These are phyloP conservation scores for Erynnis tages DNA, from an alignment of 2,888 invertebrate genomes.

Conservation along the genomic window DNA sequence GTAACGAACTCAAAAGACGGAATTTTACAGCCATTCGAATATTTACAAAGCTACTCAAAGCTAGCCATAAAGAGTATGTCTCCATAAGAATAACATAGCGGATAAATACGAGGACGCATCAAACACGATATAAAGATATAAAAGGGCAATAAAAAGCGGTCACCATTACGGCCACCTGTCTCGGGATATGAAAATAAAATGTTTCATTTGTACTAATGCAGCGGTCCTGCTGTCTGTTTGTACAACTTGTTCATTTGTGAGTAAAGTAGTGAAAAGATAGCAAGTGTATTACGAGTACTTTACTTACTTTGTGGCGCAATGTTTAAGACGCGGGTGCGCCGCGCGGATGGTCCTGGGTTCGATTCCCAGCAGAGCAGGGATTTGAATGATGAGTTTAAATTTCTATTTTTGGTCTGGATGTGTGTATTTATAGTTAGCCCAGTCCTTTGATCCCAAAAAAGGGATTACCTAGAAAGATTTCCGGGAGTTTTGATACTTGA, in stretches of 20 bases:
- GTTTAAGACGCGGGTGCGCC: too few relatives aligned
- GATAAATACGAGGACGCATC: conserved; percentile 37
- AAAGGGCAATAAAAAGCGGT: conserved; percentile 45
- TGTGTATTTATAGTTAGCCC: too few relatives aligned
- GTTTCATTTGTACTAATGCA: conserved; percentile 42
- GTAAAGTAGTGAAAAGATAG: too few relatives aligned
- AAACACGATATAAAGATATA: conserved; percentile 42
- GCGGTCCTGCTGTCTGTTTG: conserved; percentile 11
- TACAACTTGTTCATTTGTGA: conserved; percentile 10
- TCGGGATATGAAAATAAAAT: conserved; percentile 41
- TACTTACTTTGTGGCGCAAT: too few relatives aligned
- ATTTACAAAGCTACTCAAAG: conserved; percentile 14
- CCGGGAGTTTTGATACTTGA: too few relatives aligned
- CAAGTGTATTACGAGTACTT: too few relatives aligned
- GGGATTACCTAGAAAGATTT: too few relatives aligned
- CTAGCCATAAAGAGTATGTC: conserved; percentile 6
- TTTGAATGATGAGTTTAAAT: too few relatives aligned
- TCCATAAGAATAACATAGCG: conserved; percentile 31
- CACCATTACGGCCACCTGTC: conserved; percentile 41
- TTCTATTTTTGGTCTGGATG: too few relatives aligned
- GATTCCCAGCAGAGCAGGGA: too few relatives aligned
- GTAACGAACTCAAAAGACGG: not conserved
- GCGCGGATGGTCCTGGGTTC: too few relatives aligned
- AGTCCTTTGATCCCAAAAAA: too few relatives aligned
- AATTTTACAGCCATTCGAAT: conserved; percentile 1